Base-by-base conservation (phyloP, 2,797 vertebrate species). In the Podarcis siculus region DNA sequence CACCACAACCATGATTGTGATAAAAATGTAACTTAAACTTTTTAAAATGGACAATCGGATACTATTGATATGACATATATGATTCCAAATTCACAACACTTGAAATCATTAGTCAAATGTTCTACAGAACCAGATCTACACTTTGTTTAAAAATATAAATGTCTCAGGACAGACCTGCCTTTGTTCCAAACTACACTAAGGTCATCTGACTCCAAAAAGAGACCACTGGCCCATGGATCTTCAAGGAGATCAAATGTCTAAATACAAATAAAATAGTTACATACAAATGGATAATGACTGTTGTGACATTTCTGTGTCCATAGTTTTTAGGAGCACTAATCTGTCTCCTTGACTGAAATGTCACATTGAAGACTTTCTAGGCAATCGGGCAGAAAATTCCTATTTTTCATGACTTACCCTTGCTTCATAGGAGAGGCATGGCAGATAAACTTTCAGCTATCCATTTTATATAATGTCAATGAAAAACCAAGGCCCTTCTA, bases 301-400 rank as follows among this genome's bases (percentile, higher is more conserved):
- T 27, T 35, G 69, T 66, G 79, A 75, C 21, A 87, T 82, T 87
- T 87, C 61, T 87, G 58, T 82, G 64, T 82, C 64, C 71, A 45
- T 13, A 37, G 13, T 55, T 55, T 72, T 27, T 58, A 77, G 86
- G 75, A 77, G 61, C 42, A 66, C 25, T 82, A 87, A 82, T 83
- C 80, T 37, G 37, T 87, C 58, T 82, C 61, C 58, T 64, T 82
- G 76, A 82, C 86, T 76, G 58, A 87, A 82, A 82, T 82, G 86
- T 82, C 71, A 82, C 61, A 79, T 35, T 45, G 39, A 87, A 87
- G 42, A 76, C 37, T 87, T 82, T 77, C 64, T 67, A 25, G 42
- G 85, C 64, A 79, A 86, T 86, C 72, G 37, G 21, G 73, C 61
- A 77, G 72, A 37, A 87, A 77, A 49, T 67, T 35, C 61, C 9